Base-by-base conservation (phyloP, 2,113 vertebrate species). In the Larimichthys polyactis region DNA sequence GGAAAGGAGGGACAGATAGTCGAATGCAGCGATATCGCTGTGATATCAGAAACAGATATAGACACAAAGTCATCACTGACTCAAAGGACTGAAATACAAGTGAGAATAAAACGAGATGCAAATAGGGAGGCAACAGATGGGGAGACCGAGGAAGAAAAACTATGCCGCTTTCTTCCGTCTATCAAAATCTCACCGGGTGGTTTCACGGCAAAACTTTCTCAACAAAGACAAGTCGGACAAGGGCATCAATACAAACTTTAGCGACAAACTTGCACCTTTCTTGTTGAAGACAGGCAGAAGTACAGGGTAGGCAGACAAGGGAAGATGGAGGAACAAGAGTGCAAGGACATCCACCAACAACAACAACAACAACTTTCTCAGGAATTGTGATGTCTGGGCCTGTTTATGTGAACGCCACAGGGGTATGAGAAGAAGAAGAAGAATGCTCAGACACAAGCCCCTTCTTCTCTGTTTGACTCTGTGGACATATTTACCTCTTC, bases 101-200 rank as follows among this genome's bases (percentile, higher is more conserved):
- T 52, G 22, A 46, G 75, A 80, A 22, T 20, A 44, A 84, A 87
- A 87, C 64, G 55, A 87, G 72, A 75, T 72, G 72, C 65, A 80
- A 89, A 87, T 71, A 44, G 62, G 59, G 54, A 62, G 46, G 46
- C n/a, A 75, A 40, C 70, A 75, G 77, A 63, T 29, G 69, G 22
- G 68, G 51, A 40, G 59, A 32, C 10, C 20, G 83, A 62, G 29
- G 29, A 66, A n/a, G 55, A 71, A 81, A 83, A 78, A 46, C 5
- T 20, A 62, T 60, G 67, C 59, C 11, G 3, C 54, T 43, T 55
- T 27, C 24, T 82, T 84, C 51, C 40, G 52, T 86, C 72, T 1
- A 63, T 74, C 54, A 77, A 64, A 32, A 8, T 24, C 29, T 27
- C 20, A 43, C 16, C 0, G 17, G 46, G 27, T 9, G 3, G 54